phyloP scores from a whole-genome alignment of 1,140 invertebrate species.

The Cotesia typhae region DNA sequence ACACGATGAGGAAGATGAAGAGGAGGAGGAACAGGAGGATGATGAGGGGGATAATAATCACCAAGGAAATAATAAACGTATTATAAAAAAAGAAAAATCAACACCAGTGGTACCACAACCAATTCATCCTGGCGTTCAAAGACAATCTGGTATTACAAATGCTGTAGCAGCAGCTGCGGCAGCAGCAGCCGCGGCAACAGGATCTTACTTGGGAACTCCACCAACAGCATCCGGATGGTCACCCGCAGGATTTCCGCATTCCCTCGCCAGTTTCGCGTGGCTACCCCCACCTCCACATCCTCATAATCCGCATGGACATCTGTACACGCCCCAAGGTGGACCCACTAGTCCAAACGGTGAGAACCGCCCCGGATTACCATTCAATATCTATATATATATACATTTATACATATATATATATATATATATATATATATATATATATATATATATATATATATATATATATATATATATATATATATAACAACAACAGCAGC shows the following conservation, averaged over 20 bases:
- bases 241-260: slow-evolving; percentile 60
- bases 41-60: slow-evolving; percentile 27
- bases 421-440: too few relatives aligned
- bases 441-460: too few relatives aligned
- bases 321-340: slow-evolving; percentile 60
- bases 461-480: too few relatives aligned
- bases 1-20: slow-evolving; percentile 27
- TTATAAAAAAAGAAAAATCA: slow-evolving; percentile 57
- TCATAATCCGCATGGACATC: slow-evolving; percentile 62
- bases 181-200: slow-evolving; percentile 39
- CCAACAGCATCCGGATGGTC: slow-evolving; percentile 56
- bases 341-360: slow-evolving; percentile 64
- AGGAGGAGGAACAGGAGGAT: slow-evolving; percentile 52
- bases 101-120: slow-evolving; percentile 63
- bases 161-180: slow-evolving; percentile 33
- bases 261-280: slow-evolving; percentile 63
- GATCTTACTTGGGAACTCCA: slow-evolving; percentile 55
- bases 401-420: neutral
- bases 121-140: slow-evolving; percentile 62
- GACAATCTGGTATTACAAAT: slow-evolving; percentile 34
- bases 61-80: slow-evolving; percentile 10
- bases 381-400: neutral
- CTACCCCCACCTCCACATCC: slow-evolving; percentile 63
- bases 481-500: too few relatives aligned
- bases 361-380: slow-evolving; percentile 31